Base-by-base conservation (phyloP, 1,140 invertebrate genomes). In the Zaprionus taronus region DNA sequence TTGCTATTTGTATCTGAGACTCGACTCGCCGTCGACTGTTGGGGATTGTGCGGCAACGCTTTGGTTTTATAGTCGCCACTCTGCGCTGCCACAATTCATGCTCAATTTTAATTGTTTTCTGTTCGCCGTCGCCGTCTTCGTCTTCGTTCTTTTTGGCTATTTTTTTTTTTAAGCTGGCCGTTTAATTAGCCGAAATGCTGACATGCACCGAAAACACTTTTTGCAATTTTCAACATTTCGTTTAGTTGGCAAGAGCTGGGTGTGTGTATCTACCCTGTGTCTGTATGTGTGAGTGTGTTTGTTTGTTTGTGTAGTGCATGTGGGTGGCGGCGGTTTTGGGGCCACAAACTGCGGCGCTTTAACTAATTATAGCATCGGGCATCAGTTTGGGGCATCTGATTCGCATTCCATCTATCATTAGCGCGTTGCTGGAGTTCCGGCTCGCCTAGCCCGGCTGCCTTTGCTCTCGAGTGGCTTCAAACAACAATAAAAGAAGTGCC, bases 111-210 rank as follows among this genome's bases (percentile, higher is more conserved):
- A 84, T 84, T 89, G 81, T 90, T 89, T 87, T 89, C 73, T 84
- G 74, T 80, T 80, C 69, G 65, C 70, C 74, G 28, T 28, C 6
- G 28, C 66, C 79, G 63, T 74, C 77, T 41, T 36, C 51, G 55
- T 53, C 56, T 69, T 6, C 55, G 56, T 49, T 67, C 38, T 62
- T 61, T 26, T 75, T 68, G 38, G 38, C 36, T 47, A 26, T 69
- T 12, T 14, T 49, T n/a, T 34, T 44, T 71, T 60, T 61, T 22
- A 26, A 34, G n/a, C 24, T 85, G 53, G 70, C 72, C 69, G 71
- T 90, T 89, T 84, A 89, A 89, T 90, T 89, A 89, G 72, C 81
- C 79, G 79, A 73, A 80, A 81, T 64, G 66, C 81, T 90, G 75
- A 74, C 75, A 78, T 69, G 72, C 74, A 81, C 56, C 82, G 77